Percentiles rank a stretch among this genome's conserved stretches.
phyloP scores from a whole-genome alignment of 2,888 invertebrate species.

The Lasioglossum marginatum region DNA sequence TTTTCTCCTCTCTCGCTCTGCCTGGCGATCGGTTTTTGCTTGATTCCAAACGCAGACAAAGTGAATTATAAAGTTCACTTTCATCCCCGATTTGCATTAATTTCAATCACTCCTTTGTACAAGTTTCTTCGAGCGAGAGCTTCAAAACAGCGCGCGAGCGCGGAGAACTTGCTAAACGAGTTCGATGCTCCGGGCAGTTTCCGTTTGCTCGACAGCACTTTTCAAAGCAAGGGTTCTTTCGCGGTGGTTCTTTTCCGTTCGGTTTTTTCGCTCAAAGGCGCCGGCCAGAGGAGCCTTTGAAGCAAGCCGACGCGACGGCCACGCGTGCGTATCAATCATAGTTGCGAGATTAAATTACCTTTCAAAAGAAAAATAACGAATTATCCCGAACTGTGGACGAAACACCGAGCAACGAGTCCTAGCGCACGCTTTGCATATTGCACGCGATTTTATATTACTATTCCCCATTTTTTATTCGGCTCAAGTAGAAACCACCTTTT shows the following conservation, averaged over 20 bases:
- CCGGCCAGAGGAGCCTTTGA: not conserved
- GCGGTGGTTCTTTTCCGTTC: not conserved
- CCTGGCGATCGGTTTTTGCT: not conserved
- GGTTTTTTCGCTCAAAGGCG: slow-evolving; percentile 10
- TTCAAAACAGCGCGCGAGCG: slow-evolving; percentile 2
- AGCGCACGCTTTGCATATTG: not conserved
- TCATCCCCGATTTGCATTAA: slow-evolving; percentile 31
- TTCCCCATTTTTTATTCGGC: too few relatives aligned
- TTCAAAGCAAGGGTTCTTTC: slow-evolving; percentile 7
- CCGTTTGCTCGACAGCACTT: not conserved
- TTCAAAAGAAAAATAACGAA: not conserved
- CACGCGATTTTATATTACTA: not conserved
- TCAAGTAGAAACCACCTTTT: not conserved
- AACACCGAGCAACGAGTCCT: not conserved
- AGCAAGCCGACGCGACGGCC: not conserved
- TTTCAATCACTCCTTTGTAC: slow-evolving; percentile 32
- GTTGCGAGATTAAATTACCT: slow-evolving; percentile 3
- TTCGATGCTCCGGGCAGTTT: slow-evolving; percentile 16
- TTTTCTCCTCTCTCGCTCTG: not conserved
- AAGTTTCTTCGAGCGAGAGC: slow-evolving; percentile 13
- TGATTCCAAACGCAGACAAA: slow-evolving; percentile 2
- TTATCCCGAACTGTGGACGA: not conserved
- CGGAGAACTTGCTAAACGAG: slow-evolving; percentile 10
- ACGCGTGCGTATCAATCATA: slow-evolving; percentile 11
- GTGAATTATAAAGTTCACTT: slow-evolving; percentile 28